These are phyloP conservation scores for Ryuthela nishihirai DNA, from an alignment of 2,888 invertebrate species.

Conservation along the genomic window DNA sequence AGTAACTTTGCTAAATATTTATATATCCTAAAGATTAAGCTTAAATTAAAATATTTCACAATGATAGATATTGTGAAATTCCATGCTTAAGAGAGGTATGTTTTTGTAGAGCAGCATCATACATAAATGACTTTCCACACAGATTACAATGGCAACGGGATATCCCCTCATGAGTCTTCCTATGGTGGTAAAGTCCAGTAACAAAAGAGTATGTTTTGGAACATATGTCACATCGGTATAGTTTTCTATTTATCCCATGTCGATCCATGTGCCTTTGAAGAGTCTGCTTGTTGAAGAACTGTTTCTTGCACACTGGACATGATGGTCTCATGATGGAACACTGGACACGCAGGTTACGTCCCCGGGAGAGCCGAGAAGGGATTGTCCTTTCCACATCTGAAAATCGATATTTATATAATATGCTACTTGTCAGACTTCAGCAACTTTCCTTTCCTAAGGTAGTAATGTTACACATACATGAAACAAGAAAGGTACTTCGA, in stretches of 20 bases:
- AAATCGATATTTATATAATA: no score
- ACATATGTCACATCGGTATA: conserved; percentile 4
- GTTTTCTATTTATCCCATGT: conserved; percentile 1
- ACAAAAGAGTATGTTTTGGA: conserved; percentile 1
- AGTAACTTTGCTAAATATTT: no score
- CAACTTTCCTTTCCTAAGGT: no score
- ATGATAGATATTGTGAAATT: no score
- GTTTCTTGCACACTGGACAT: conserved; percentile 5
- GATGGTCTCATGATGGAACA: not conserved
- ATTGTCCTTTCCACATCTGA: no score
- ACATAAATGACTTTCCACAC: conserved; percentile 10
- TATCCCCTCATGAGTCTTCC: conserved; percentile 8
- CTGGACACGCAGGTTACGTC: no score
- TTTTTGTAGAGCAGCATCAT: not conserved
- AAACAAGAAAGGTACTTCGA: no score
- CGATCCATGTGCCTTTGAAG: conserved; percentile 6
- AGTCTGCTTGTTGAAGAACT: conserved; percentile 13
- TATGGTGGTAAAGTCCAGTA: conserved; percentile 10
- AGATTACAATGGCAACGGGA: conserved; percentile 1
- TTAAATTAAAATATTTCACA: no score
- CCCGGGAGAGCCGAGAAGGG: no score
- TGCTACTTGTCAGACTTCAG: no score
- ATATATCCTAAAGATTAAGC: no score
- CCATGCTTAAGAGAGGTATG: conserved; percentile 1
- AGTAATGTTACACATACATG: no score